Conservation (phyloP, 2,797 vertebrate species). For the Myotis daubentonii region DNA sequence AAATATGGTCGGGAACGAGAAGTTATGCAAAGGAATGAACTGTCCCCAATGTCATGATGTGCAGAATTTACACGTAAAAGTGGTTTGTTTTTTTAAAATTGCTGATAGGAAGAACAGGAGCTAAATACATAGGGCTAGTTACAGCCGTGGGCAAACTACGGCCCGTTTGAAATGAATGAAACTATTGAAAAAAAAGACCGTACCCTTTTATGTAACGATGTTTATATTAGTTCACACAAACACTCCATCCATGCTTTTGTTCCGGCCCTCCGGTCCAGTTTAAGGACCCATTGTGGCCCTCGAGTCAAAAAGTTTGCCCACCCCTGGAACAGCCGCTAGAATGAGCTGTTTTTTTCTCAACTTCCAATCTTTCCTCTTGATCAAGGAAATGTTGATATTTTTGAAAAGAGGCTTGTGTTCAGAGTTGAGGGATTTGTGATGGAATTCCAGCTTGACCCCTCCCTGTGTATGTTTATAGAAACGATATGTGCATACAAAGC, state of each 20-base stretch:
- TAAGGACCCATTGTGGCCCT: no score
- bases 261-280: no score
- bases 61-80: not conserved
- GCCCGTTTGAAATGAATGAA: no score
- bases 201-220: no score
- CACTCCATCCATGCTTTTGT: no score
- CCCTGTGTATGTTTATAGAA: no score
- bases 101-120: not conserved
- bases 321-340: no score
- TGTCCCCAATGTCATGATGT: not conserved
- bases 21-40: not conserved
- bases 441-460: not conserved
- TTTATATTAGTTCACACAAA: no score
- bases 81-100: not conserved
- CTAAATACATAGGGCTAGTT: not conserved
- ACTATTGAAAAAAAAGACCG: no score
- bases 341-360: not conserved
- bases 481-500: accelerated
- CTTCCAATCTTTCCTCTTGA: not conserved
- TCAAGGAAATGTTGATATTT: not conserved
- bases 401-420: not conserved
- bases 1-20: not conserved
- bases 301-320: no score
- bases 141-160: no score
- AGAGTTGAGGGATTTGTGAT: not conserved